phyloP scores from a whole-genome alignment of 37 sponge, comb jelly and placozoan species.

The Mnemiopsis leidyi region DNA sequence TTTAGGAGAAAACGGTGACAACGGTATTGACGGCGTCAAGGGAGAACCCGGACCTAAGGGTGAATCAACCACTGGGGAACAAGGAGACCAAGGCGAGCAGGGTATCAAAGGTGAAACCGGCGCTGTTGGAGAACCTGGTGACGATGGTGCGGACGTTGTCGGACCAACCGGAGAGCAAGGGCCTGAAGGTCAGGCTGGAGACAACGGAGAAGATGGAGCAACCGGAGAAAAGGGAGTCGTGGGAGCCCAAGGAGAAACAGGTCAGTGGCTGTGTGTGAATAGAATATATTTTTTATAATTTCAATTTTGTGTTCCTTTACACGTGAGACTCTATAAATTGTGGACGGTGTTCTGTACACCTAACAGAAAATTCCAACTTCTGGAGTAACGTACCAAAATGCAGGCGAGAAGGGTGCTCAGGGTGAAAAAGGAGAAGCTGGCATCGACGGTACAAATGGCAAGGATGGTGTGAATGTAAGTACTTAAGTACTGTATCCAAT shows the following conservation, averaged over 20 bases:
- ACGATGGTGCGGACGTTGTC: background rate
- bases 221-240: background rate
- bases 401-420: conserved; percentile 44
- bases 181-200: background rate
- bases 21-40: conserved; percentile 34
- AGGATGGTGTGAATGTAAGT: conserved; percentile 65
- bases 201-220: background rate
- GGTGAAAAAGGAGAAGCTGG: conserved; percentile 45
- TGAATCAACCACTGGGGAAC: background rate
- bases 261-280: too few relatives aligned
- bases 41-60: conserved; percentile 57
- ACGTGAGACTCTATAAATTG: too few relatives aligned
- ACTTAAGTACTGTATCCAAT: too few relatives aligned
- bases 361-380: background rate
- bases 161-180: conserved; percentile 33
- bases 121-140: conserved; percentile 38
- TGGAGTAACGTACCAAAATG: background rate
- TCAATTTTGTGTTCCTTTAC: too few relatives aligned
- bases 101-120: conserved; percentile 23
- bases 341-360: too few relatives aligned
- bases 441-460: background rate
- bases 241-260: background rate
- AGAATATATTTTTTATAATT: too few relatives aligned
- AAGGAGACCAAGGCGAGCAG: background rate
- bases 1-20: background rate